Conservation (phyloP, 2,113 vertebrate genomes). For the Lepidiolamprologus cunningtoni region DNA sequence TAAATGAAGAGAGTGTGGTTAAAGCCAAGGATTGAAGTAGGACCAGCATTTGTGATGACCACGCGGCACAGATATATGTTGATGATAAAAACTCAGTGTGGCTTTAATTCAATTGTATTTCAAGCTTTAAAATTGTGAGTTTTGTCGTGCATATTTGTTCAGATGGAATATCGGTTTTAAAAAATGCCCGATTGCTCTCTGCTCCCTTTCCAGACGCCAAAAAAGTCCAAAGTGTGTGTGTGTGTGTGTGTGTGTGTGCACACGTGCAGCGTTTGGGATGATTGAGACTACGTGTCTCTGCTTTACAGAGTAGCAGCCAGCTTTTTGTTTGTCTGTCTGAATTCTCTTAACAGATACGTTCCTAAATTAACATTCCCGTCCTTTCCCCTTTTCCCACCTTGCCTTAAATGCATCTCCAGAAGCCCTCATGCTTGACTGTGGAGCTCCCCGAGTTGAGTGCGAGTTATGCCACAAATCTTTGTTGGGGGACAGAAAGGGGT, state of each 20-base stretch:
- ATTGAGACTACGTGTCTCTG: background rate
- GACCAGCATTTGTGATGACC: slow-evolving; percentile 18
- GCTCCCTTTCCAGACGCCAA: background rate
- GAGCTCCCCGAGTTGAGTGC: slow-evolving; percentile 26
- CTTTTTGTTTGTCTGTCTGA: background rate
- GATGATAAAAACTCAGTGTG: background rate
- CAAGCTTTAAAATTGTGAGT: background rate
- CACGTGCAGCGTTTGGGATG: background rate
- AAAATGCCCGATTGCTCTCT: background rate
- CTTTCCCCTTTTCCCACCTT: background rate
- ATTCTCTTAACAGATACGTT: slow-evolving; percentile 1
- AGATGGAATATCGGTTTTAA: background rate
- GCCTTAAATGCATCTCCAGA: slow-evolving; percentile 19
- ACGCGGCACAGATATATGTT: slow-evolving; percentile 26
- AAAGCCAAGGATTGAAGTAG: slow-evolving; percentile 14
- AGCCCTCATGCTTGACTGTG: slow-evolving; percentile 30
- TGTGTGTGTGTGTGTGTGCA: background rate
- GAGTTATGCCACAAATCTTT: slow-evolving; percentile 44
- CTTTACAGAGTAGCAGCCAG: background rate
- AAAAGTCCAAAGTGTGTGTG: background rate
- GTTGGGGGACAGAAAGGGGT: slow-evolving; percentile 38
- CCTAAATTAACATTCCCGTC: background rate
- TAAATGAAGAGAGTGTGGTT: slow-evolving; percentile 38
- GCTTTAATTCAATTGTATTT: background rate
- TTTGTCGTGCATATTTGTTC: background rate